Conservation (phyloP, 2,113 vertebrate species). For the Isichthys henryi region DNA sequence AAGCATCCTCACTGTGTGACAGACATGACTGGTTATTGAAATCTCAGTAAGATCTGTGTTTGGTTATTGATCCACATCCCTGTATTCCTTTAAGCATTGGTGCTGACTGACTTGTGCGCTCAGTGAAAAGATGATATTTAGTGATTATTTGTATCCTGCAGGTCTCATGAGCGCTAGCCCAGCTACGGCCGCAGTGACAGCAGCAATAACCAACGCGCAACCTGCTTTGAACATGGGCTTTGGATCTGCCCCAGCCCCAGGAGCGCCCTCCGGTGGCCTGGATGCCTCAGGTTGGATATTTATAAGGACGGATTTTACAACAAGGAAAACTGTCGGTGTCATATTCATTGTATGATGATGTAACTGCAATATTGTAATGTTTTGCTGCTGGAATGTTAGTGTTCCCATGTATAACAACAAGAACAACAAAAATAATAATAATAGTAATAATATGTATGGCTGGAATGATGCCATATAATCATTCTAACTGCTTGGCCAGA, state of each 20-base stretch:
- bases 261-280: slow-evolving; percentile 55
- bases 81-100: neutral
- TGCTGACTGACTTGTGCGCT: neutral
- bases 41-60: neutral
- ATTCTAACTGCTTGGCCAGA: neutral
- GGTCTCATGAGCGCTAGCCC: slow-evolving; percentile 65
- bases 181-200: slow-evolving; percentile 57
- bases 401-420: neutral
- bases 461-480: neutral
- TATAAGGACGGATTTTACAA: neutral
- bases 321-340: neutral
- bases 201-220: slow-evolving; percentile 67
- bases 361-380: neutral
- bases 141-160: neutral
- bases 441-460: neutral
- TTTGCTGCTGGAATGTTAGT: neutral
- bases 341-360: neutral
- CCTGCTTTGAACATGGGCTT: slow-evolving; percentile 71
- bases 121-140: neutral
- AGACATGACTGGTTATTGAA: neutral
- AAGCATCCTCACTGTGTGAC: neutral
- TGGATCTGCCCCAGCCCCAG: slow-evolving; percentile 45
- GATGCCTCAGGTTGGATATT: slow-evolving; percentile 67
- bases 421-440: neutral
- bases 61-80: neutral